Conservation (phyloP, 2,888 invertebrate species). For the Mesorhabditis belari region DNA sequence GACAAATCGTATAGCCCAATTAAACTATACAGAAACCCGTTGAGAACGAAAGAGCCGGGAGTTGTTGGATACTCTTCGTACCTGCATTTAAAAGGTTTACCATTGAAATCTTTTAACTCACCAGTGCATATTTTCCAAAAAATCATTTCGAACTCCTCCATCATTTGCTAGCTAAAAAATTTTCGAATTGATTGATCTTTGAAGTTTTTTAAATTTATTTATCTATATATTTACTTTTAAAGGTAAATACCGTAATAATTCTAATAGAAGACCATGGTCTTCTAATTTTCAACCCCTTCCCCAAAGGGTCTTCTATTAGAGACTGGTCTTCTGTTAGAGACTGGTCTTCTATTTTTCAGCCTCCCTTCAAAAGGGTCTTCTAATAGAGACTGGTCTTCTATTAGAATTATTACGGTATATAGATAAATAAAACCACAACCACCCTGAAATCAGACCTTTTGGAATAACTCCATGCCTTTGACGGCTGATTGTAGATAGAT, state of each 20-base stretch:
- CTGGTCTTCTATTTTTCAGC: too few species aligned
- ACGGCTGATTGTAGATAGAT: constrained; percentile 75
- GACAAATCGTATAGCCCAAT: constrained; percentile 89
- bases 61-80: constrained; percentile 97
- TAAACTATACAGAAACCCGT: constrained; percentile 94
- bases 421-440: background rate
- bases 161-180: constrained; percentile 61
- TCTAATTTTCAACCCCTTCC: too few species aligned
- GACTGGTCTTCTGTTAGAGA: too few species aligned
- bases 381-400: too few species aligned
- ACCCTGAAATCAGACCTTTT: constrained; percentile 10
- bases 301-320: too few species aligned
- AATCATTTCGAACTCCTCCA: constrained; percentile 74
- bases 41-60: constrained; percentile 87
- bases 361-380: background rate
- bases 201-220: too few species aligned
- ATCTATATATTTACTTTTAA: too few species aligned
- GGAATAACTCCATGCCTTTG: constrained; percentile 73
- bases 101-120: background rate
- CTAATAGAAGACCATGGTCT: too few species aligned
- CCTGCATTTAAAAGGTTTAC: constrained; percentile 64
- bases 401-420: too few species aligned
- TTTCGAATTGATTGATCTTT: background rate
- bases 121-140: constrained; percentile 14
- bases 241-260: too few species aligned